These are phyloP conservation scores for Drosophila anceps DNA, from an alignment of 2,888 invertebrate species.

Conservation along the genomic window DNA sequence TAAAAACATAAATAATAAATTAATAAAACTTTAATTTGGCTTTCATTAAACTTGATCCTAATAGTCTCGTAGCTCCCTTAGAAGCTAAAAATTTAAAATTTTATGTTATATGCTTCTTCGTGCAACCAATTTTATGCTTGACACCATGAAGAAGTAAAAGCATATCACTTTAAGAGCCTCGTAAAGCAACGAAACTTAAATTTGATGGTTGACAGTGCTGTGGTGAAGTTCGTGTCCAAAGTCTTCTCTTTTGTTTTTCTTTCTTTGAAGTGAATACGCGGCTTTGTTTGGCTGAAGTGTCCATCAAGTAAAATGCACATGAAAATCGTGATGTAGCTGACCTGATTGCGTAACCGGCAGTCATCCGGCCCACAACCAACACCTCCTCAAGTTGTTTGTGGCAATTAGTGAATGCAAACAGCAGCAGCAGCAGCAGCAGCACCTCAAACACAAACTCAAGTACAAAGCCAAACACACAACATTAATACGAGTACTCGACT, in stretches of 20 bases:
- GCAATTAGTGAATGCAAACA: constrained; percentile 70
- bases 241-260: constrained; percentile 42
- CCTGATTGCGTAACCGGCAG: constrained; percentile 69
- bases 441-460: constrained; percentile 14
- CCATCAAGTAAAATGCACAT: constrained; percentile 49
- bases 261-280: constrained; percentile 12
- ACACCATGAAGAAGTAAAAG: background rate
- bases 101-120: background rate
- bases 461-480: constrained; percentile 27
- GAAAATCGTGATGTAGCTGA: constrained; percentile 65
- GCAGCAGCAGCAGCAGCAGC: constrained; percentile 18
- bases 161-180: background rate
- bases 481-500: constrained; percentile 34
- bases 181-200: background rate
- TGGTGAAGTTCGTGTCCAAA: constrained; percentile 49
- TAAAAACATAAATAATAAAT: too few species aligned
- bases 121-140: background rate
- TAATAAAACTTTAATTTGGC: background rate
- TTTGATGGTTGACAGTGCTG: constrained; percentile 5
- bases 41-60: too few species aligned
- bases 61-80: background rate
- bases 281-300: constrained; percentile 24
- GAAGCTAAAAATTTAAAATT: background rate
- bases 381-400: constrained; percentile 47
- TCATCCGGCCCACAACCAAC: constrained; percentile 55